Evolutionary conservation across 2,113 vertebrate species (phyloP).

Genomic region (Porphyrio hochstetteri): DNA sequence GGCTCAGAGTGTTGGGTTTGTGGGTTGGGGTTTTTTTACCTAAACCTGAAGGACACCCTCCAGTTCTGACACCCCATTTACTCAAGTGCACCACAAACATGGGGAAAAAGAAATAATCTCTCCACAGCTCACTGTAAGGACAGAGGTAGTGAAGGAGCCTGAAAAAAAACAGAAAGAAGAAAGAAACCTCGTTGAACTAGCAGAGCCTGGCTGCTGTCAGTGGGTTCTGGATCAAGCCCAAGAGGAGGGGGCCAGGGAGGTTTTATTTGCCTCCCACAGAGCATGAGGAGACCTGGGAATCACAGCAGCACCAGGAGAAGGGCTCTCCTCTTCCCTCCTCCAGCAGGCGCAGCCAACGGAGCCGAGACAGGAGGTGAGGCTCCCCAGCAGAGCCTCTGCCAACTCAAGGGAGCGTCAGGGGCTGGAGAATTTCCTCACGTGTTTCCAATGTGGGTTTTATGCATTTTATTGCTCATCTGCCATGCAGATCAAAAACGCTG

Average conservation of each 20-base stretch:
- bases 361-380: constrained; percentile 66
- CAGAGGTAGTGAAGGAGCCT: neutral
- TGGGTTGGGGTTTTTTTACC: neutral
- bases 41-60: neutral
- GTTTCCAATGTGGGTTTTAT: constrained; percentile 89
- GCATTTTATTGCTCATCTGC: constrained; percentile 94
- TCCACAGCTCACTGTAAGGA: neutral
- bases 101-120: neutral
- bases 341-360: constrained; percentile 31
- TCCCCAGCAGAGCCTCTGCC: constrained; percentile 71
- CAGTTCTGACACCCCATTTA: neutral
- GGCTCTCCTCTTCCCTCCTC: constrained; percentile 40
- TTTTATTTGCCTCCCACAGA: constrained; percentile 19
- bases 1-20: too few relatives aligned
- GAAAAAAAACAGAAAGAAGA: too few relatives aligned
- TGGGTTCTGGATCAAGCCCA: neutral
- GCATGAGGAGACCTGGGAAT: neutral
- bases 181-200: neutral
- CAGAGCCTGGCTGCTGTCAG: neutral
- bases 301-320: neutral
- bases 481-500: constrained; percentile 85
- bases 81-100: neutral
- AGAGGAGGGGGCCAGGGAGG: neutral
- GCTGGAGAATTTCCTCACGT: constrained; percentile 85
- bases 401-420: constrained; percentile 75